These are phyloP conservation scores for Panthera leo DNA, from an alignment of 2,113 vertebrate species.

Conservation along the genomic window DNA sequence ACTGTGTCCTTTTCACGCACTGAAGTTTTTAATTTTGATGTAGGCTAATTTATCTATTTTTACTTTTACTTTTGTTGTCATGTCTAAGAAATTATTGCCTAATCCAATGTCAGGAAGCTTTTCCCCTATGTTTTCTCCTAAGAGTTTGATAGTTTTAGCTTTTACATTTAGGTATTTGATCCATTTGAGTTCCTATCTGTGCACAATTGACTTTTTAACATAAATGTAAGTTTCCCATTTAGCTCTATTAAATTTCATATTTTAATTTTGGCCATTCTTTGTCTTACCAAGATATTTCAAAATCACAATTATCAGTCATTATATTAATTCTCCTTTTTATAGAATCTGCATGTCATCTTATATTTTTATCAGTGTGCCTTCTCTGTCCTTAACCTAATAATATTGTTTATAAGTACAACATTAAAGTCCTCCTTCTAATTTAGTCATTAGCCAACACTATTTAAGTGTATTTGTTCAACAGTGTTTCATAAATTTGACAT, in stretches of 20 bases:
- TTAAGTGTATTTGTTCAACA: not conserved
- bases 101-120: not conserved
- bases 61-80: not conserved
- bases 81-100: not conserved
- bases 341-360: not conserved
- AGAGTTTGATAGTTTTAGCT: not conserved
- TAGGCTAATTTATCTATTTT: not conserved
- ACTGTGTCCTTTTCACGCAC: not conserved
- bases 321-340: not conserved
- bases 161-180: not conserved
- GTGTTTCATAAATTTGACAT: not conserved
- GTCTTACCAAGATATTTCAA: not conserved
- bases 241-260: not conserved
- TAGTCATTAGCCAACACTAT: not conserved
- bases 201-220: not conserved
- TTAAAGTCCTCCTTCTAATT: not conserved
- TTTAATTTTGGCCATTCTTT: not conserved
- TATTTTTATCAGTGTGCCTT: not conserved
- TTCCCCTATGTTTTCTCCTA: not conserved
- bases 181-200: not conserved
- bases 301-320: not conserved
- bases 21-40: not conserved
- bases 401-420: not conserved
- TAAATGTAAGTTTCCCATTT: not conserved
- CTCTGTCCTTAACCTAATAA: not conserved